A percentile compares a stretch with the other conserved stretches of the same genome.
phyloP scores from a whole-genome alignment of 1,140 invertebrate species.

The Leptestheria dahalacensis region DNA sequence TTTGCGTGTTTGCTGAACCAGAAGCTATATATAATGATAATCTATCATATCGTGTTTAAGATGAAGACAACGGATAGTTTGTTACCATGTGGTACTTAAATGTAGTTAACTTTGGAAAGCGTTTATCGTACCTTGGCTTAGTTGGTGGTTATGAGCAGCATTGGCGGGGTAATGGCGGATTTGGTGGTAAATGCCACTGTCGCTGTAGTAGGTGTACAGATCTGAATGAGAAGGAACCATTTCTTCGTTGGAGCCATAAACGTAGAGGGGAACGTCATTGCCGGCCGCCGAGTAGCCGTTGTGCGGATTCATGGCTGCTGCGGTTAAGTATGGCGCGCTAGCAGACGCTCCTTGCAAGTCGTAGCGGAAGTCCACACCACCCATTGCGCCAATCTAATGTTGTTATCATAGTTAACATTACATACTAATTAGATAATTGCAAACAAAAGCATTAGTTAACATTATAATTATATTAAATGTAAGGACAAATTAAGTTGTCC shows the following conservation, averaged over 20 bases:
- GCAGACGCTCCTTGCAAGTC: background rate
- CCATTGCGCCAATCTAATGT: background rate
- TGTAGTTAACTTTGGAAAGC: background rate
- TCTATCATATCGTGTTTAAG: too few relatives aligned
- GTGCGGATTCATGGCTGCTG: background rate
- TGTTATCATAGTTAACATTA: constrained; percentile 13
- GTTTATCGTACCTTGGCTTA: background rate
- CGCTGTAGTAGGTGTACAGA: constrained; percentile 4
- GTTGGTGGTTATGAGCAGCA: background rate
- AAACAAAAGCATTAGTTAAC: too few relatives aligned
- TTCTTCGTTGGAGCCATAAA: constrained; percentile 2
- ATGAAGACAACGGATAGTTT: too few relatives aligned
- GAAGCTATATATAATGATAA: too few relatives aligned
- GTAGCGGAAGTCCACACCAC: background rate
- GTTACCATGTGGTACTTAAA: background rate
- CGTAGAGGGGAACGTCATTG: constrained; percentile 6
- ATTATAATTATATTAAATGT: too few relatives aligned
- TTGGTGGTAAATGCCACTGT: background rate
- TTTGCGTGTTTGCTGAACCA: too few relatives aligned
- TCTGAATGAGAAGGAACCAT: background rate
- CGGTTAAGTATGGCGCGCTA: background rate
- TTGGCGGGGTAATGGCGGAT: background rate
- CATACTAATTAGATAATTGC: too few relatives aligned
- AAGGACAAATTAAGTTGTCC: too few relatives aligned
- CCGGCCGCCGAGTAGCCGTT: background rate